Evolutionary conservation across 2,888 invertebrate genomes (phyloP), one percentile per base, ranked within the genome.

Genomic region (Nebria brevicollis): DNA sequence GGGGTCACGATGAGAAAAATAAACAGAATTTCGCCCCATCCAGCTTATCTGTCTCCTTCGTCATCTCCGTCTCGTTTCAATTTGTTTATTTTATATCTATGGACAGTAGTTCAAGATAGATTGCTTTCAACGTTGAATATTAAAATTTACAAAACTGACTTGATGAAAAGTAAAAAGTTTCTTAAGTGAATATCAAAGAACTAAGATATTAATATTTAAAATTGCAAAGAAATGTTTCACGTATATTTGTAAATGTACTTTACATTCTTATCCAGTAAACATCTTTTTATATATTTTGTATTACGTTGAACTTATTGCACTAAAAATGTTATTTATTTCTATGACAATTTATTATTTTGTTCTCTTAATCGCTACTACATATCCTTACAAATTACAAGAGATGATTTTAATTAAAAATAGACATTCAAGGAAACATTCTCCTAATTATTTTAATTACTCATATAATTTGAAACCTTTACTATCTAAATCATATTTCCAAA

Each of bases 1-100:
- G 80, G 74, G 70, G 54, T 54, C 54, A 54, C 54, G 54, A 54
- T 54, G 54, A 54, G 54, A 54, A 54, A 54, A 54, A 54, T 54
- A 54, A 54, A 54, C 54, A 54, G 54, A 54, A 54, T 54, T 54
- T 54, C 8, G 8, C 54, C 54, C 54, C 4, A 2, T 54, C 54
- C 54, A 34, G 54, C 54, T 54, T 54, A 54, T 54, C 54, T 54
- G 7, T 54, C 20, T 20, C 54, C 54, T 54, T 54, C 54, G 4
- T 54, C 7, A 54, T 6, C 54, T 7, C 54, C 13, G 54, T 54
- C 54, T 8, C 8, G 54, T 54, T 54, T 54, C 8, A 13, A 54
- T 13, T 54, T 54, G 54, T 54, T 54, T 54, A 54, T 54, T 54
- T 13, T 54, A 54, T 54, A 54, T 54, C 54, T 54, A 54, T 13